These are phyloP conservation scores for Arbacia lixula DNA, from an alignment of 53 echinoderm and acorn worm species.

Conservation along the genomic window DNA sequence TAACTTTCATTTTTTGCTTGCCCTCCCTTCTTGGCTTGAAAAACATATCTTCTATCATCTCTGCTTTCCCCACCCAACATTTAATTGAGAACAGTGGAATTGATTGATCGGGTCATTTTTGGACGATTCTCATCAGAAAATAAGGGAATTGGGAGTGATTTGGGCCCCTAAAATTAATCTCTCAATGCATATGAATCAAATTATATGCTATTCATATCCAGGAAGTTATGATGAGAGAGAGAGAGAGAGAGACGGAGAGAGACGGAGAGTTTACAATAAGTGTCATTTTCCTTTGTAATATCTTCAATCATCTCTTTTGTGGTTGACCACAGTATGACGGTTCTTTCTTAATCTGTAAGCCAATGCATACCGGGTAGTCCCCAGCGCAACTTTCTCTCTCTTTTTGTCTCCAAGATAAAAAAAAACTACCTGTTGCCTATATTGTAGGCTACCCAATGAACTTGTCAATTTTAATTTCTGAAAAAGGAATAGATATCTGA, in stretches of 20 bases:
- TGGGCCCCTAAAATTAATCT: conserved; percentile 27
- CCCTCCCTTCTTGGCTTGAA: neutral
- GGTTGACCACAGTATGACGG: too few relatives aligned
- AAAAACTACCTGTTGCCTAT: too few relatives aligned
- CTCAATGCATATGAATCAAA: conserved; percentile 39
- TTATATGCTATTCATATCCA: conserved; percentile 39
- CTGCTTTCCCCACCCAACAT: neutral
- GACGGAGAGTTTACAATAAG: too few relatives aligned
- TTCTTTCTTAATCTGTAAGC: too few relatives aligned
- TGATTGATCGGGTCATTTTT: conserved; percentile 27
- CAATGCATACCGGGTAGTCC: too few relatives aligned
- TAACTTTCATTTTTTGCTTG: too few relatives aligned
- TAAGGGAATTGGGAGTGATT: conserved; percentile 14
- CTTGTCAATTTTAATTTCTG: conserved; percentile 63
- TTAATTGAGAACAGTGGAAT: conserved; percentile 38
- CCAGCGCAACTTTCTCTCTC: too few relatives aligned
- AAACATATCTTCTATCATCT: conserved; percentile 40
- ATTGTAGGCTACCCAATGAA: neutral
- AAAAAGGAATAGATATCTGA: conserved; percentile 15
- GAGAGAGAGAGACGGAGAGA: neutral
- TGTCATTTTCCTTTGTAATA: too few relatives aligned
- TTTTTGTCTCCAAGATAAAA: neutral
- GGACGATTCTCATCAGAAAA: too few relatives aligned
- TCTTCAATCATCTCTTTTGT: too few relatives aligned
- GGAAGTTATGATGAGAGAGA: neutral